Percentiles rank a stretch among this genome's conserved stretches.
Conservation (phyloP, 37 sponge, comb jelly and placozoan species). For the Tethya wilhelma region DNA sequence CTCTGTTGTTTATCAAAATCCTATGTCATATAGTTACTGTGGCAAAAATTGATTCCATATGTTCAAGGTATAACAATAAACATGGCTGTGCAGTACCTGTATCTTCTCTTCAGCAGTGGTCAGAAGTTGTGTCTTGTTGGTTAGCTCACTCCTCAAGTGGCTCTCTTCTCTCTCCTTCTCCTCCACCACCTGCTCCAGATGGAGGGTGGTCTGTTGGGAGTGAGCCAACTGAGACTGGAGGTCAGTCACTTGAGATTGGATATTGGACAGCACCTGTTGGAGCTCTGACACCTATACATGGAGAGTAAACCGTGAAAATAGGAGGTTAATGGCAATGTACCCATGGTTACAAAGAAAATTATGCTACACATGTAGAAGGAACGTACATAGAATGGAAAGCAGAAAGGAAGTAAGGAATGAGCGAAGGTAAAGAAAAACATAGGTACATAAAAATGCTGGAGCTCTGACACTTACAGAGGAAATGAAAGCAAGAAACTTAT, state of each 20-base stretch:
- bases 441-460: too few relatives aligned
- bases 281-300: background rate
- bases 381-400: too few relatives aligned
- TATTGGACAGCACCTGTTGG: background rate
- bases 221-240: slow-evolving; percentile 1
- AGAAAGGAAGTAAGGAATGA: too few relatives aligned
- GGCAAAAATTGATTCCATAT: background rate
- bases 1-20: too few relatives aligned
- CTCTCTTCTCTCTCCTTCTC: slow-evolving; percentile 6
- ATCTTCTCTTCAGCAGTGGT: slow-evolving; percentile 29
- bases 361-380: too few relatives aligned
- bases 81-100: background rate
- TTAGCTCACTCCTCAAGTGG: background rate
- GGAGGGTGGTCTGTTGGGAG: background rate
- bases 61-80: background rate
- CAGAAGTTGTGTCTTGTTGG: slow-evolving; percentile 16
- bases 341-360: too few relatives aligned
- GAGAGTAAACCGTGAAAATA: background rate
- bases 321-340: too few relatives aligned
- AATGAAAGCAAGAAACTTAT: too few relatives aligned
- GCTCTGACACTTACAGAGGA: too few relatives aligned
- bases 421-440: too few relatives aligned
- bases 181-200: background rate
- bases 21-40: too few relatives aligned
- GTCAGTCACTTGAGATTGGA: background rate